Base-by-base conservation (phyloP, 2,113 vertebrate species). In the Myodes glareolus region DNA sequence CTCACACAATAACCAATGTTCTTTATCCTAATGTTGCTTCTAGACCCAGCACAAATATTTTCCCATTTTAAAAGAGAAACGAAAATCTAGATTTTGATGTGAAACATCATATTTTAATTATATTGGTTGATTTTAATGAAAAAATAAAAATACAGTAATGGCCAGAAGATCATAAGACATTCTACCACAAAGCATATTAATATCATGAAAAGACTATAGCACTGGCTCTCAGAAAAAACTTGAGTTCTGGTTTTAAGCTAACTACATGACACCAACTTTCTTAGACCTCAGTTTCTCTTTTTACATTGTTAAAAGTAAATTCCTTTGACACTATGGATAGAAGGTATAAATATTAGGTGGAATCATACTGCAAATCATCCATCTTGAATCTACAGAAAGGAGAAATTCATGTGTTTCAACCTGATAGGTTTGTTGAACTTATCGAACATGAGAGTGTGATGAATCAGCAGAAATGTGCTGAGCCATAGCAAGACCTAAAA, bases 91-190 rank as follows among this genome's bases (percentile, higher is more conserved):
- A 85, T 91, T 89, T 96, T 95, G 65, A 65, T 70, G 13, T 76
- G 25, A 97, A 97, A 70, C 42, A 33, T 65, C 77, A 91, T 10
- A 91, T 93, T 97, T 97, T 89, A 92, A 89, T 75, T 70, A 75
- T 91, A 6, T 91, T 91, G 80, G 3, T n/a, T 76, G 61, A 31
- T 89, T 72, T 89, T 72, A 91, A 72, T 78, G 75, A 3, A 90
- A 82, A 82, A 55, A 17, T 72, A 63, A 55, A 76, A 78, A 29
- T 17, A 68, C 36, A 55, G 7, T 81, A 21, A 81, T 72, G 42
- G 36, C 45, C 36, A 91, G 72, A 70, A 73, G 61, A 90, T 7
- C 42, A 58, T 87, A 88, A 82, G 7, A 17, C 92, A 9, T 96
- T 93, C 58, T 63, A 55, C 13, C n/a, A 61, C 52, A 73, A 97